Conservation (phyloP, 2,113 vertebrate species). For the Archilochus colubris region DNA sequence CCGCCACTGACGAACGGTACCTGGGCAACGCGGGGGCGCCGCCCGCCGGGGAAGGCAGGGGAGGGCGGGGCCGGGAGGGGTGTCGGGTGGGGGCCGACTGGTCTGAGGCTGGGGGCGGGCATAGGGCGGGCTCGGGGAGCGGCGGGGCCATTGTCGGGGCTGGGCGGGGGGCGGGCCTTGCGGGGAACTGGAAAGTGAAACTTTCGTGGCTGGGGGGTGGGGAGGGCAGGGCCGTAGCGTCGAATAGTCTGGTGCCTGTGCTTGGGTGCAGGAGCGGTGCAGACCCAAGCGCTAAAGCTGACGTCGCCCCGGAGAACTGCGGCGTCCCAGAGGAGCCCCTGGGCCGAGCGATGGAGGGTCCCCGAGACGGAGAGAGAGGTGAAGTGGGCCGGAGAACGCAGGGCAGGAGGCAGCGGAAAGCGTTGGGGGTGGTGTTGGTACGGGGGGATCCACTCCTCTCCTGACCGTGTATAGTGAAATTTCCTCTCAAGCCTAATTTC, state of each 20-base stretch:
- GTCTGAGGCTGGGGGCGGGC: not conserved
- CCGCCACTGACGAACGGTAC: too few relatives aligned
- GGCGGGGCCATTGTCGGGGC: not conserved
- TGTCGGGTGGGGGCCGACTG: too few relatives aligned
- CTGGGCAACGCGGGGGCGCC: not conserved
- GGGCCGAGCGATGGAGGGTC: constrained; percentile 6
- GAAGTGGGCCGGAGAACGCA: not conserved
- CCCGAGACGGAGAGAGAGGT: constrained; percentile 49
- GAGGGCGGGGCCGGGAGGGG: not conserved
- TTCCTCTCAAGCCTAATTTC: not conserved
- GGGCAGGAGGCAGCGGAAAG: not conserved
- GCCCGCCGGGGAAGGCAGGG: too few relatives aligned
- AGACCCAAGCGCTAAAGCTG: not conserved
- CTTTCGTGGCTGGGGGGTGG: not conserved
- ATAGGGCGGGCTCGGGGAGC: not conserved
- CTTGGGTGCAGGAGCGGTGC: not conserved
- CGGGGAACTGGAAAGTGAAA: not conserved
- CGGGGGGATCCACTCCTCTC: not conserved
- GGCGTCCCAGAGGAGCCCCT: not conserved
- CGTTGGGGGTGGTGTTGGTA: not conserved
- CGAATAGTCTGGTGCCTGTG: not conserved
- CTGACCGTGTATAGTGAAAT: too few relatives aligned
- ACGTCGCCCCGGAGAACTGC: not conserved
- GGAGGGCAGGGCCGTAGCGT: too few relatives aligned
- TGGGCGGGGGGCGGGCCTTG: not conserved